Evolutionary conservation across 2,888 invertebrate genomes (phyloP), one percentile per base, ranked within the genome.

Genomic region (Heliothis peltigera): DNA sequence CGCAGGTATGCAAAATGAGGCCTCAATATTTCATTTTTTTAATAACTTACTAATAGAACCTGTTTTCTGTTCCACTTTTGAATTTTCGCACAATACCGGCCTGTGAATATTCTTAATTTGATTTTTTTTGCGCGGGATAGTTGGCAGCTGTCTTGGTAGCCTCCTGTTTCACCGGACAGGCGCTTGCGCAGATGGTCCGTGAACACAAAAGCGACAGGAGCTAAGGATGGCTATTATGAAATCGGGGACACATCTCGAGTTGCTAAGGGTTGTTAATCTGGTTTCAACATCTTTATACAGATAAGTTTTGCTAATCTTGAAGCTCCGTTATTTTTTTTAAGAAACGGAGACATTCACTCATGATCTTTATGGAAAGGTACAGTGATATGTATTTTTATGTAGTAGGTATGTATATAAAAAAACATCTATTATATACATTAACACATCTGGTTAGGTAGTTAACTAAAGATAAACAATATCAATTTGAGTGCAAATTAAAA

Each of bases 161-260:
- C 53, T 44, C 70, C 63, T 75, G 75, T 59, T 51, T 28, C 47
- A 35, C 51, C 70, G 75, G 70, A 47, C 63, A 70, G 17, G 21
- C 68, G 54, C 19, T 21, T n/a, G 54, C 70, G 75, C 70, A 70
- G 70, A 70, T 70, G 70, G 75, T n/a, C 12, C 25, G 17, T 7
- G 18, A 35, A 51, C 42, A 70, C 75, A 70, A 70, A 70, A 51
- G 70, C 46, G 19, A 25, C 43, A 54, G 54, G 19, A 49, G 54
- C 70, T 54, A 75, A 75, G 70, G 75, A 75, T 59, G 70, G 49
- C 48, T 35, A 61, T 75, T 70, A 69, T 74, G 43, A 51, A 52
- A 52, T 48, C 46, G 18, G 60, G 21, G 43, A 32, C 12, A 28
- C 42, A 75, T 48, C 54, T 70, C 51, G 49, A 17, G 18, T 49